phyloP scores from a whole-genome alignment of 1,140 invertebrate species.

The Drosophila elegans region DNA sequence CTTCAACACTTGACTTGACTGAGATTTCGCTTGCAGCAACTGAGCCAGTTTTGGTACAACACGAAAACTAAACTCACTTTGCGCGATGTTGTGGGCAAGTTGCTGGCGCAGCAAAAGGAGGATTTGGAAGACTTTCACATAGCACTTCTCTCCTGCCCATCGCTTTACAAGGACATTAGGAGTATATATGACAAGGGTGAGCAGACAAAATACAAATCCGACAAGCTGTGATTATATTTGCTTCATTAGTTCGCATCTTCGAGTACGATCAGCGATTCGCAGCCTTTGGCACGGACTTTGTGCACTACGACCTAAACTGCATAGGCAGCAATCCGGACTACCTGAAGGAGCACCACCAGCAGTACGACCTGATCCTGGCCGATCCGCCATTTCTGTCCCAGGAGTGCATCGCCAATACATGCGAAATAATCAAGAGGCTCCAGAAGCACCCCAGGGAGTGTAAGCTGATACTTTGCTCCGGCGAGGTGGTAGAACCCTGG shows the following conservation, averaged over 20 bases:
- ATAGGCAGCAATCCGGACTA: conserved; percentile 88
- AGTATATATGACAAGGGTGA: conserved; percentile 68
- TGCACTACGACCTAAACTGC: conserved; percentile 95
- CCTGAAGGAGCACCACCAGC: conserved; percentile 86
- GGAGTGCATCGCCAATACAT: conserved; percentile 95
- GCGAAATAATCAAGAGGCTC: conserved; percentile 91
- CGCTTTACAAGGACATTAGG: conserved; percentile 91
- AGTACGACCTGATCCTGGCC: conserved; percentile 94
- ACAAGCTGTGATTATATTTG: not conserved
- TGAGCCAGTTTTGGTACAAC: conserved; percentile 98
- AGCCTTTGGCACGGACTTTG: conserved; percentile 91
- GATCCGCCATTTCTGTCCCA: conserved; percentile 98
- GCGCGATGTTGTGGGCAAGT: conserved; percentile 87
- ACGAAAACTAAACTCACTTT: conserved; percentile 90
- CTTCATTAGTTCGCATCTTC: conserved; percentile 90
- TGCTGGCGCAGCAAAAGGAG: conserved; percentile 33
- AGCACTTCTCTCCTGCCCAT: conserved; percentile 95
- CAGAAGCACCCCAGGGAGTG: conserved; percentile 86
- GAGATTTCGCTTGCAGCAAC: conserved; percentile 89
- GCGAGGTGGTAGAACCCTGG: conserved; percentile 91
- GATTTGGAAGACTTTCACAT: conserved; percentile 87
- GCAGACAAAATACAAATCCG: not conserved
- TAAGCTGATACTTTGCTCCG: conserved; percentile 96
- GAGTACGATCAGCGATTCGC: conserved; percentile 94
- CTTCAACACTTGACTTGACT: not conserved